Conservation (phyloP, 2,888 invertebrate genomes). For the Melikaiella ostensackeni region DNA sequence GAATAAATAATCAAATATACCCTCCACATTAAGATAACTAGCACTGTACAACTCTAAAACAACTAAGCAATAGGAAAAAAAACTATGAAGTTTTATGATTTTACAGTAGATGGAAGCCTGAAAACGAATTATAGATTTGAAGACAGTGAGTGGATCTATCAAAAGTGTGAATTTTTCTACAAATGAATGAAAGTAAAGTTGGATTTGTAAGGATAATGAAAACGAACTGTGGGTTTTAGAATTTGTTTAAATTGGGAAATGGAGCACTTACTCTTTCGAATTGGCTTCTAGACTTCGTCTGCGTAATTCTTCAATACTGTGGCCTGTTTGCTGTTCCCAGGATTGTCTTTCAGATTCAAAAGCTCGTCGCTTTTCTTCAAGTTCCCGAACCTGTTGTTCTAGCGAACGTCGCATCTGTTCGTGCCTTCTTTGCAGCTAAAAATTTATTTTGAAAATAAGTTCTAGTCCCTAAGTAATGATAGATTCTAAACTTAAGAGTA, state of each 20-base stretch:
- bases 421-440: conserved; percentile 89
- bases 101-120: conserved; percentile 32
- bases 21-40: not conserved
- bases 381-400: conserved; percentile 93
- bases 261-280: conserved; percentile 87
- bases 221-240: conserved; percentile 33
- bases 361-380: conserved; percentile 92
- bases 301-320: conserved; percentile 92
- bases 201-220: conserved; percentile 42
- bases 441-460: conserved; percentile 24
- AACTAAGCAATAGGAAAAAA: conserved; percentile 20
- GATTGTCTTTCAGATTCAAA: conserved; percentile 91
- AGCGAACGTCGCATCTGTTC: conserved; percentile 88
- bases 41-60: conserved; percentile 31
- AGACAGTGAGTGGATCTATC: conserved; percentile 28
- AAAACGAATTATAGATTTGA: conserved; percentile 39
- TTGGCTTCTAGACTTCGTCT: conserved; percentile 92
- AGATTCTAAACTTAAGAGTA: not conserved
- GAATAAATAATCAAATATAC: not conserved
- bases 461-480: not conserved
- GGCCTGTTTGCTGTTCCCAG: conserved; percentile 95
- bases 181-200: conserved; percentile 39
- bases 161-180: conserved; percentile 33
- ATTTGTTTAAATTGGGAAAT: conserved; percentile 21
- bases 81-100: conserved; percentile 19